These are phyloP conservation scores for Cromileptes altivelis DNA, from an alignment of 2,113 vertebrate species.

Conservation along the genomic window DNA sequence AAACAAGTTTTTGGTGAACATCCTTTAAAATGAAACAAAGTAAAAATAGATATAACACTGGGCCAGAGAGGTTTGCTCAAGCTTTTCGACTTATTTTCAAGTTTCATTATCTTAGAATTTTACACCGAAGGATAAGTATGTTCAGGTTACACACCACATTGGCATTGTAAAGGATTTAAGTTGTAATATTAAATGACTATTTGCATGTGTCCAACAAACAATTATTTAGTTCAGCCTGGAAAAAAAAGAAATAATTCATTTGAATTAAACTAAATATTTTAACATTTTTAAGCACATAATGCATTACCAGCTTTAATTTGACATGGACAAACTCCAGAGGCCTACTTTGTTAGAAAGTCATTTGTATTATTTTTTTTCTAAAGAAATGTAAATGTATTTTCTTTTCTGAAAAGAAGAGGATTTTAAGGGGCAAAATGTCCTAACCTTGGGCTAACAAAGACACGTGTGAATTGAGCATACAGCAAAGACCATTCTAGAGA, in stretches of 20 bases:
- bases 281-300: neutral
- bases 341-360: constrained; percentile 16
- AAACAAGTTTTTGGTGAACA: neutral
- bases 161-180: neutral
- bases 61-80: neutral
- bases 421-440: constrained; percentile 50
- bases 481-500: constrained; percentile 39
- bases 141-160: neutral
- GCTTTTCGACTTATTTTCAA: neutral
- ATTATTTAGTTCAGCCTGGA: constrained; percentile 3
- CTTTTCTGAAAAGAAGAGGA: constrained; percentile 55
- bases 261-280: constrained; percentile 19
- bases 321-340: constrained; percentile 33
- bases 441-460: constrained; percentile 70
- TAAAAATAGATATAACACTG: neutral
- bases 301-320: constrained; percentile 39
- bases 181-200: neutral
- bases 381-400: constrained; percentile 39
- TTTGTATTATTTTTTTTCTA: neutral
- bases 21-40: neutral
- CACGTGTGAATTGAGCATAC: constrained; percentile 51
- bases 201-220: neutral
- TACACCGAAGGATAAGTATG: neutral
- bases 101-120: neutral
- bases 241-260: constrained; percentile 13